These are phyloP conservation scores for Malurus cyaneus DNA, from an alignment of 2,113 vertebrate genomes.

Conservation along the genomic window DNA sequence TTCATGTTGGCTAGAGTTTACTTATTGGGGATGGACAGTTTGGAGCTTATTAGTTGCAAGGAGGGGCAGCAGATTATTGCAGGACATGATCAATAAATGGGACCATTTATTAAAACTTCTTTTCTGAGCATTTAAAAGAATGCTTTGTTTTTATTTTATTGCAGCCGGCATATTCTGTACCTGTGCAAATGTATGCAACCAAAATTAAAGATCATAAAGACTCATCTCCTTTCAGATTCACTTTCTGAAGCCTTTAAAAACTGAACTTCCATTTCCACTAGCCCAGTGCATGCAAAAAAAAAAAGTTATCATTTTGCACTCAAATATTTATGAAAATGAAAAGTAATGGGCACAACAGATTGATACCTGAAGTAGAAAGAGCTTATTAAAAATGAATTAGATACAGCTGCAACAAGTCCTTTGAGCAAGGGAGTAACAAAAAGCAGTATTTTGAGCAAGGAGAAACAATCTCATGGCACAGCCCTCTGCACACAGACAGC, in stretches of 20 bases:
- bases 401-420: conserved; percentile 45
- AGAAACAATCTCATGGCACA: conserved; percentile 15
- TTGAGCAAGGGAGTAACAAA: conserved; percentile 31
- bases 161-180: fast-evolving
- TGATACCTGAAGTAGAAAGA: conserved; percentile 48
- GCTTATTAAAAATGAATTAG: conserved; percentile 60
- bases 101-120: not conserved
- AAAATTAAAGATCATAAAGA: not conserved
- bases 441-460: conserved; percentile 15
- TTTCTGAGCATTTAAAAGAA: not conserved
- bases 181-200: not conserved
- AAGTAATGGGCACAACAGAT: conserved; percentile 44
- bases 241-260: not conserved
- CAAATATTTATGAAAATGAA: conserved; percentile 34
- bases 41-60: not conserved
- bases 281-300: not conserved
- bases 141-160: not conserved
- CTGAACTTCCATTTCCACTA: not conserved
- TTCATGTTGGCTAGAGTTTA: not conserved
- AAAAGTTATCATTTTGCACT: not conserved
- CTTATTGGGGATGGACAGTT: not conserved
- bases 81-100: not conserved
- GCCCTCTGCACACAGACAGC: not conserved
- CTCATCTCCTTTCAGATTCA: not conserved
- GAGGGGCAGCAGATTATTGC: not conserved